A percentile compares a stretch with the other conserved stretches of the same genome.
Conservation (phyloP, 2,797 vertebrate genomes). For the Gymnopithys bicolor region DNA sequence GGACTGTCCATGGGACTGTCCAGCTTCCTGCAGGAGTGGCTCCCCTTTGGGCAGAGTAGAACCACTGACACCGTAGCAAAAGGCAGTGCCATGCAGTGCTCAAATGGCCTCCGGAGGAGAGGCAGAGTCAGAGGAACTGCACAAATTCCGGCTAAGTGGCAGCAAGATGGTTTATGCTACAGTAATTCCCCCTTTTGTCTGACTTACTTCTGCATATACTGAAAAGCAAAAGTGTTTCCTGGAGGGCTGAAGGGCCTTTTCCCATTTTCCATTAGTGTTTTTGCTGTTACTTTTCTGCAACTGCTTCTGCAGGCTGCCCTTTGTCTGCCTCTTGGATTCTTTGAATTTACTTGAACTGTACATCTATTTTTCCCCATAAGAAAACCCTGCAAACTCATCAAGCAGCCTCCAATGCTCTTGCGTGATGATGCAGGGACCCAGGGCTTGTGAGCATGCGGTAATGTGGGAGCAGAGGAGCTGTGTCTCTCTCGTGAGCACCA, state of each 20-base stretch:
- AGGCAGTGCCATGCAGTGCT: background rate
- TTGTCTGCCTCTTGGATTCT: constrained; percentile 9
- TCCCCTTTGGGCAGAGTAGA: background rate
- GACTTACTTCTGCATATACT: background rate
- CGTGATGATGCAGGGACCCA: background rate
- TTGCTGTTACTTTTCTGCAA: background rate
- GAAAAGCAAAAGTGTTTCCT: constrained; percentile 42
- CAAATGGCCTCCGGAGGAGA: background rate
- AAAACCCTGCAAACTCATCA: background rate
- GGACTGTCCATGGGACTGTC: background rate
- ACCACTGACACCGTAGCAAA: accelerated
- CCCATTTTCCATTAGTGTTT: constrained; percentile 41
- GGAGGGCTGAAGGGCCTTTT: constrained; percentile 36
- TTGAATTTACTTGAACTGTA: background rate
- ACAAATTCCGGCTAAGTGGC: background rate
- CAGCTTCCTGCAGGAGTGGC: background rate
- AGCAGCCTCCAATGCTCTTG: background rate
- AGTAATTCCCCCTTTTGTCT: constrained; percentile 40
- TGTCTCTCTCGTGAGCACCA: background rate
- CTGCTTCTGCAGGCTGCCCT: background rate
- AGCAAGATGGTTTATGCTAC: constrained; percentile 41
- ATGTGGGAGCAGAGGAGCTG: background rate
- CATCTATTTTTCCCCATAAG: background rate
- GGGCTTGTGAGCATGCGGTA: accelerated
- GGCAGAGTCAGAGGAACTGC: background rate